Percentiles rank a stretch among this genome's conserved stretches.
Conservation (phyloP, 1,140 invertebrate species). For the Diorhabda carinulata region DNA sequence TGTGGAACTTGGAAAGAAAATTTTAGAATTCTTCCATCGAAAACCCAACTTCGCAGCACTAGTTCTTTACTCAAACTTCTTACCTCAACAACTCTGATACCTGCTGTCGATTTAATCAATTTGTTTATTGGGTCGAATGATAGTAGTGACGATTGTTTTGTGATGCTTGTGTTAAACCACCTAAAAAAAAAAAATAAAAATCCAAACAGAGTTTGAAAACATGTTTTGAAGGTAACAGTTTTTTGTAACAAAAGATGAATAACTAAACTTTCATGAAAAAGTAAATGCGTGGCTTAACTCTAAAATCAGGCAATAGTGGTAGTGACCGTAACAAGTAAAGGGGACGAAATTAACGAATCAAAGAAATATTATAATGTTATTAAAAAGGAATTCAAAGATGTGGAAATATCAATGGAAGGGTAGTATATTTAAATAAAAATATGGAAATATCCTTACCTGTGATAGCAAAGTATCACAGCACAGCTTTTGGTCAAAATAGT, state of each 20-base stretch:
- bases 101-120: slow-evolving; percentile 59
- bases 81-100: slow-evolving; percentile 68
- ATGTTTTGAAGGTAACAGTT: too few species aligned
- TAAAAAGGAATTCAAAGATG: too few species aligned
- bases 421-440: too few species aligned
- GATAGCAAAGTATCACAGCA: slow-evolving; percentile 62
- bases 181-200: slow-evolving; percentile 34
- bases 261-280: too few species aligned
- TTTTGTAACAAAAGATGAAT: too few species aligned
- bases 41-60: slow-evolving; percentile 65
- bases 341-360: too few species aligned
- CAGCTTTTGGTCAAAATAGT: slow-evolving; percentile 67
- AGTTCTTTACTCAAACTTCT: slow-evolving; percentile 58
- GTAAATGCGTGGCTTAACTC: too few species aligned
- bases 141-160: slow-evolving; percentile 52
- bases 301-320: too few species aligned
- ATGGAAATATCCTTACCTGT: slow-evolving; percentile 48
- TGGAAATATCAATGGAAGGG: too few species aligned
- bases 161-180: slow-evolving; percentile 55
- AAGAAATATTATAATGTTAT: too few species aligned
- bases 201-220: background rate
- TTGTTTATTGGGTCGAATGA: slow-evolving; percentile 54
- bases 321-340: too few species aligned
- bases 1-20: slow-evolving; percentile 55
- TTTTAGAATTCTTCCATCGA: slow-evolving; percentile 54